Conservation (phyloP, 1,140 invertebrate genomes). For the Drosophila grimshawi region DNA sequence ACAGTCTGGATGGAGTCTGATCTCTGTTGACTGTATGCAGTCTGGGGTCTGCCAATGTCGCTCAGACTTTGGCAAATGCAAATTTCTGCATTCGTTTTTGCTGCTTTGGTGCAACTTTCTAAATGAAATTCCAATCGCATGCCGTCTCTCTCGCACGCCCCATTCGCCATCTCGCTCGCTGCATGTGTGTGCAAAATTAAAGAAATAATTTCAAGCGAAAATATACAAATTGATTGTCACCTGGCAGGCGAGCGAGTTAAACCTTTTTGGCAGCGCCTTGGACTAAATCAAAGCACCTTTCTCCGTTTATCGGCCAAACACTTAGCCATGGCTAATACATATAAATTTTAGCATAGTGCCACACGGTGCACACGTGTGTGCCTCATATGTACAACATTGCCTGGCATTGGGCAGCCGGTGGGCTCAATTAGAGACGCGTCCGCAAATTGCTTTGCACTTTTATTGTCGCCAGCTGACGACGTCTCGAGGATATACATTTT, state of each 20-base stretch:
- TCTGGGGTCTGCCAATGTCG: constrained; percentile 32
- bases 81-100: constrained; percentile 44
- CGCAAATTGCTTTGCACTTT: constrained; percentile 78
- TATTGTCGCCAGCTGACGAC: constrained; percentile 67
- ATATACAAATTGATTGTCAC: constrained; percentile 78
- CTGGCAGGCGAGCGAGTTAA: constrained; percentile 55
- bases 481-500: constrained; percentile 33
- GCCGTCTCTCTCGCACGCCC: constrained; percentile 16
- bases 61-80: constrained; percentile 71
- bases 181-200: constrained; percentile 75
- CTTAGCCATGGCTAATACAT: constrained; percentile 38
- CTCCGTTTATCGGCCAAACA: constrained; percentile 42
- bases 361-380: constrained; percentile 10
- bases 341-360: constrained; percentile 32
- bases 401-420: constrained; percentile 24
- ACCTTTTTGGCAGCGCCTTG: constrained; percentile 10
- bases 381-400: constrained; percentile 12
- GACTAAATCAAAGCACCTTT: constrained; percentile 72
- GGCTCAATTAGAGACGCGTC: constrained; percentile 76
- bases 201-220: constrained; percentile 75
- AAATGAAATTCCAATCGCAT: constrained; percentile 74
- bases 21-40: constrained; percentile 8
- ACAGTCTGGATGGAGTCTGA: constrained; percentile 33
- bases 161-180: constrained; percentile 16
- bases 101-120: constrained; percentile 68